phyloP scores from a whole-genome alignment of 92 coral and sea anemone genomes.

The Porites divaricata region DNA sequence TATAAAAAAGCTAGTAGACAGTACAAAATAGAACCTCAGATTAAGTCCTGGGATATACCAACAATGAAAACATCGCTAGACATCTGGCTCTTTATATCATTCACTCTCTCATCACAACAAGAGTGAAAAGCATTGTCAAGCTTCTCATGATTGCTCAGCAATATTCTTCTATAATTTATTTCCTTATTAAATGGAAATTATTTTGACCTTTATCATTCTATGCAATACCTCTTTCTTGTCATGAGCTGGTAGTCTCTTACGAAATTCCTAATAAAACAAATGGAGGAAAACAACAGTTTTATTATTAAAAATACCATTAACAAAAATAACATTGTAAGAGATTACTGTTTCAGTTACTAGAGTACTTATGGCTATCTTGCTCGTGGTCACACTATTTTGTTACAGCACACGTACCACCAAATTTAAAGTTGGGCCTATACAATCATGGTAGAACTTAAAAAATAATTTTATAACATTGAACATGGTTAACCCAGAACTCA shows the following conservation, averaged over 20 bases:
- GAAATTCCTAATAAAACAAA: constrained; percentile 58
- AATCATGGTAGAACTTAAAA: too few relatives aligned
- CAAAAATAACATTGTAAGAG: too few relatives aligned
- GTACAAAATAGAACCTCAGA: not conserved
- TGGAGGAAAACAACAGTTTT: not conserved
- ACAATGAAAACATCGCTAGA: not conserved
- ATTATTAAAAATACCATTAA: not conserved
- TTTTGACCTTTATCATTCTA: not conserved
- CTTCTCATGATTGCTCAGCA: not conserved
- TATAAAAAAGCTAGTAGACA: too few relatives aligned
- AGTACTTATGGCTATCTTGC: too few relatives aligned
- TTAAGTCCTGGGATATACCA: not conserved
- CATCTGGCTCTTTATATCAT: not conserved
- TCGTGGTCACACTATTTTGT: too few relatives aligned
- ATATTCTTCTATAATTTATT: too few relatives aligned
- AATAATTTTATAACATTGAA: too few relatives aligned
- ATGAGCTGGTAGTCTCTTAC: constrained; percentile 71
- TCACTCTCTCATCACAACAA: not conserved
- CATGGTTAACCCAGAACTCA: not conserved
- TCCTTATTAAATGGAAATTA: not conserved
- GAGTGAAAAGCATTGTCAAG: not conserved
- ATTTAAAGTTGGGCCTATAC: too few relatives aligned
- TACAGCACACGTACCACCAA: too few relatives aligned
- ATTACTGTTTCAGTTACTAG: too few relatives aligned
- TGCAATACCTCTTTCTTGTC: constrained; percentile 64